Evolutionary conservation across 2,888 invertebrate species (phyloP), one percentile per base, ranked within the genome.

Genomic region (Polylopha cassiicola): DNA sequence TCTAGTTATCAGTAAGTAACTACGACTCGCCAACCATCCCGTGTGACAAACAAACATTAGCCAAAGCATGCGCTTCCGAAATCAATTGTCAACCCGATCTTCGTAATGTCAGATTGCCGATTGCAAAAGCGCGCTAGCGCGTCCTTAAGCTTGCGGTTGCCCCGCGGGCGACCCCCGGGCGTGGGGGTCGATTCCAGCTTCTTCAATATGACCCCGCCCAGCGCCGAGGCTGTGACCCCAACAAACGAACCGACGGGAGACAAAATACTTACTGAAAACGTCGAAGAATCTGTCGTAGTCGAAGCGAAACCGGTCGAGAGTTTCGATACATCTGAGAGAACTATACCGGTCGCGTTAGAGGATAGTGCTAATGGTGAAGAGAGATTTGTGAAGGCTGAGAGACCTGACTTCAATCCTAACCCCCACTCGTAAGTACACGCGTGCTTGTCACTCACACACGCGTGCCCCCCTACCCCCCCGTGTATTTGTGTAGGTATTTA

Each of bases 351-450:
- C 3, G 47, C 48, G 16, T 6, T 24, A 11, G 55, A 53, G 38
- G n/a, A n/a, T n/a, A n/a, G n/a, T n/a, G 46, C 51, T 14, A 32
- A 48, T 45, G 9, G 32, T 3, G 44, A 45, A 13, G 67, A 72
- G 5, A 56, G 39, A 47, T 70, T 74, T 54, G 75, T 80, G 43
- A 53, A 44, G 48, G 85, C 81, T 14, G 57, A 66, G 53, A 65
- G 58, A 44, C 78, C 80, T 22, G 84, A 85, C 51, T 61, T 64
- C 53, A 82, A 74, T 65, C 81, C 79, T 56, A 78, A 85, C 48
- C 81, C 80, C 47, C 84, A 84, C 70, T 82, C 86, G 86, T 87
- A 86, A 86, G 86, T 86, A 85, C 61, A 55, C 59, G 61, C 62
- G 59, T 27, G 31, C 41, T 46, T 54, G 53, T 56, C 55, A 58